Percentiles rank a stretch among this genome's conserved stretches.
Evolutionary conservation across 2,113 vertebrate species (phyloP).

Genomic region (Sinocyclocheilus anophthalmus): DNA sequence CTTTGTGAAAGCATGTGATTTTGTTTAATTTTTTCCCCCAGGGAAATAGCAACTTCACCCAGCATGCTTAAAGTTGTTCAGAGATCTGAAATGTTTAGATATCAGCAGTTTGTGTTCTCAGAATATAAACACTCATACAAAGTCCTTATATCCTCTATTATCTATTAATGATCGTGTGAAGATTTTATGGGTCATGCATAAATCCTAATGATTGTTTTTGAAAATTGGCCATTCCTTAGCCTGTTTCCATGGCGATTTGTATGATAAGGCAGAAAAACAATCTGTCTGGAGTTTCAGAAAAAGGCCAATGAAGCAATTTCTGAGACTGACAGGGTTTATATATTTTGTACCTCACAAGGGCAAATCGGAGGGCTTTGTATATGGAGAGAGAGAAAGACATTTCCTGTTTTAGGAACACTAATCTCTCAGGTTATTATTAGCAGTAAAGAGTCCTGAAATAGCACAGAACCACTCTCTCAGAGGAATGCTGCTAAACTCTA

Average conservation of each 20-base stretch:
- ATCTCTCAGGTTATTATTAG: slow-evolving; percentile 19
- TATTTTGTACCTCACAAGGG: slow-evolving; percentile 14
- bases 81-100: neutral
- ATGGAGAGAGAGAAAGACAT: neutral
- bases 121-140: neutral
- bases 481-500: neutral
- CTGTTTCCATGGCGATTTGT: neutral
- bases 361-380: neutral
- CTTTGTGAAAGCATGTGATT: neutral
- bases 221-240: neutral
- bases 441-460: slow-evolving; percentile 6
- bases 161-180: neutral
- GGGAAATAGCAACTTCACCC: neutral
- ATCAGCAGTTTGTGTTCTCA: neutral
- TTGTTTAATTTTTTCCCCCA: neutral
- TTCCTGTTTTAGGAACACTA: slow-evolving; percentile 22
- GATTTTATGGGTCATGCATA: neutral
- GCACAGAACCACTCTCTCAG: neutral
- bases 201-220: neutral
- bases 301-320: neutral
- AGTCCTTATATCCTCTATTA: neutral
- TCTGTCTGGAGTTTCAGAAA: neutral
- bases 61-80: neutral
- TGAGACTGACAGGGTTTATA: neutral
- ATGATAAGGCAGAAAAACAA: neutral